Conservation (phyloP, 2,888 invertebrate genomes). For the Phengaris arion region DNA sequence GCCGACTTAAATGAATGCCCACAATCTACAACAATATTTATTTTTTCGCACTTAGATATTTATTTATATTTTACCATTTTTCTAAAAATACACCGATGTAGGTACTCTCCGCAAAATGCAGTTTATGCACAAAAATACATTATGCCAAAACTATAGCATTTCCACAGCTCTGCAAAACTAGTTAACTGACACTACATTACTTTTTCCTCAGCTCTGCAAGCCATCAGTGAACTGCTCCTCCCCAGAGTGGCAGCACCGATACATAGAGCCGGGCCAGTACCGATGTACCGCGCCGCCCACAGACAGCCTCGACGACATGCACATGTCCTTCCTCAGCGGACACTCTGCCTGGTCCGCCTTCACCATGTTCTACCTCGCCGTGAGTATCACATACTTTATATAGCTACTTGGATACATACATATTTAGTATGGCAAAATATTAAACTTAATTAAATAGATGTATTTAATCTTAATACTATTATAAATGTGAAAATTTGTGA, state of each 20-base stretch:
- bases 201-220: slow-evolving; percentile 82
- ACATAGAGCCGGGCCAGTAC: slow-evolving; percentile 84
- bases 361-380: slow-evolving; percentile 90
- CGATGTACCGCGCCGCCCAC: slow-evolving; percentile 75
- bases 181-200: slow-evolving; percentile 64
- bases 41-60: no score
- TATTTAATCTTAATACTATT: no score
- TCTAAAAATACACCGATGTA: no score
- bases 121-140: neutral
- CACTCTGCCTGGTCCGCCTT: slow-evolving; percentile 93
- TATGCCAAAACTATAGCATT: no score
- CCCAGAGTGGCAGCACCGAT: slow-evolving; percentile 77
- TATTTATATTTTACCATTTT: no score
- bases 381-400: slow-evolving; percentile 77
- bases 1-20: neutral
- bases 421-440: no score
- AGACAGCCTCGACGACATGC: slow-evolving; percentile 82
- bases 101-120: no score
- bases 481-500: no score
- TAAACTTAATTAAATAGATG: no score
- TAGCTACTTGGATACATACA: neutral
- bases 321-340: slow-evolving; percentile 93
- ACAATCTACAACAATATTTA: no score
- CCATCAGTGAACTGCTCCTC: slow-evolving; percentile 85
- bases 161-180: no score